Evolutionary conservation across 53 echinoderm and acorn worm genomes (phyloP).

Genomic region (Crossaster papposus): DNA sequence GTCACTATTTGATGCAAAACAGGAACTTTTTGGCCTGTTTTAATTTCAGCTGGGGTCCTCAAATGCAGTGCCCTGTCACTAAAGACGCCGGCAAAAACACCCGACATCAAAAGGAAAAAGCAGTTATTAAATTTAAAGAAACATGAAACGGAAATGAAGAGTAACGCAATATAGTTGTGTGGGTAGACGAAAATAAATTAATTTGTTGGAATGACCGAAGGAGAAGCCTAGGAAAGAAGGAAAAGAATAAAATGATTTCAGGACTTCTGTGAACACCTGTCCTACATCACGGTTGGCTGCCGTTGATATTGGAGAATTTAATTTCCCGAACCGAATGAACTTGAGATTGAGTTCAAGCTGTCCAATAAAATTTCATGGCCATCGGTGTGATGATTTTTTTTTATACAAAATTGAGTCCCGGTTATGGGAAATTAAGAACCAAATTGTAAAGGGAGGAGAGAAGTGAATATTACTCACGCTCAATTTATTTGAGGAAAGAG

Average conservation of each 20-base stretch:
- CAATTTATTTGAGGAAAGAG: neutral
- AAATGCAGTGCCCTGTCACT: neutral
- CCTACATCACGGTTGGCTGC: neutral
- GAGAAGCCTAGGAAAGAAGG: neutral
- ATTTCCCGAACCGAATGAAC: conserved; percentile 5
- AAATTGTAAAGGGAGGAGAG: neutral
- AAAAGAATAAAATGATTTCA: neutral
- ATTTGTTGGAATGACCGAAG: neutral
- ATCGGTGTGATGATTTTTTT: neutral
- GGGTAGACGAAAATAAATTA: neutral
- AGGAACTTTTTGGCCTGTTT: neutral
- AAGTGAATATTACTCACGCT: neutral
- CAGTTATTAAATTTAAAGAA: neutral
- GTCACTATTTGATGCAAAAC: neutral
- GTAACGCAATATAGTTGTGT: neutral
- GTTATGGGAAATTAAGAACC: neutral
- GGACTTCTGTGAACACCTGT: conserved; percentile 5
- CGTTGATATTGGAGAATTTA: conserved; percentile 17
- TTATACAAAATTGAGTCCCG: neutral
- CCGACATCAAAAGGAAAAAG: neutral
- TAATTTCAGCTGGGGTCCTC: neutral
- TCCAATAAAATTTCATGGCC: neutral
- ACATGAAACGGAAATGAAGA: neutral
- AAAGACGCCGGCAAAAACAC: neutral
- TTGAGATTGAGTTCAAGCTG: neutral